A percentile compares a stretch with the other conserved stretches of the same genome.
Conservation (phyloP, 2,797 vertebrate genomes). For the Lerista edwardsae region DNA sequence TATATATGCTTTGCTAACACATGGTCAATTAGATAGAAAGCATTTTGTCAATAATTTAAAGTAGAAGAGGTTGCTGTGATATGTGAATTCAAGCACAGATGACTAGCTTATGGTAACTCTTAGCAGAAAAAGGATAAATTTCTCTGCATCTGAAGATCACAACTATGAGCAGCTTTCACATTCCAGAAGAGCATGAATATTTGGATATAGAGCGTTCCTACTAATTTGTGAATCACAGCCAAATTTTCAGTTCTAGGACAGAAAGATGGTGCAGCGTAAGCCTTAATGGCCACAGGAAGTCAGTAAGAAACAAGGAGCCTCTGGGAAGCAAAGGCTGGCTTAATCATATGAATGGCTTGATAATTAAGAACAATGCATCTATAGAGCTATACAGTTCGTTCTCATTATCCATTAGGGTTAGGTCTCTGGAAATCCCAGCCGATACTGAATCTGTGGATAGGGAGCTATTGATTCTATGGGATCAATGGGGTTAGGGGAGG, state of each 20-base stretch:
- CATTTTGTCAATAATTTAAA: constrained; percentile 33
- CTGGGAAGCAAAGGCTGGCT: neutral
- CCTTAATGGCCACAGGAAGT: neutral
- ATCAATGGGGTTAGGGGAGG: too few species aligned
- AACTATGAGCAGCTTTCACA: neutral
- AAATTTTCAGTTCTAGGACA: neutral
- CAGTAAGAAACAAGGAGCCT: neutral
- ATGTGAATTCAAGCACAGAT: constrained; percentile 22
- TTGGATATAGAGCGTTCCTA: neutral
- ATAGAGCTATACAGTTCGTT: neutral
- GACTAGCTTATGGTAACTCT: constrained; percentile 33
- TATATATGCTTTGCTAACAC: constrained; percentile 23
- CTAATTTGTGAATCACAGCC: neutral
- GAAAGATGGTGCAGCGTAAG: neutral
- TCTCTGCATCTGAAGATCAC: neutral
- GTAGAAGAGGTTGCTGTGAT: constrained; percentile 29
- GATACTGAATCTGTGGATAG: too few species aligned
- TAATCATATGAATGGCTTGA: neutral
- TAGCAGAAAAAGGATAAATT: neutral
- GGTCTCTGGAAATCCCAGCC: too few species aligned
- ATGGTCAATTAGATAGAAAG: constrained; percentile 23
- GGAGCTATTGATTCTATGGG: too few species aligned
- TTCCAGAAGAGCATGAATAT: neutral
- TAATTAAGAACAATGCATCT: neutral
- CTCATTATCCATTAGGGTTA: too few species aligned